A percentile compares a stretch with the other conserved stretches of the same genome.
Evolutionary conservation across 2,113 vertebrate species (phyloP).

Genomic region (Platysternon megacephalum): DNA sequence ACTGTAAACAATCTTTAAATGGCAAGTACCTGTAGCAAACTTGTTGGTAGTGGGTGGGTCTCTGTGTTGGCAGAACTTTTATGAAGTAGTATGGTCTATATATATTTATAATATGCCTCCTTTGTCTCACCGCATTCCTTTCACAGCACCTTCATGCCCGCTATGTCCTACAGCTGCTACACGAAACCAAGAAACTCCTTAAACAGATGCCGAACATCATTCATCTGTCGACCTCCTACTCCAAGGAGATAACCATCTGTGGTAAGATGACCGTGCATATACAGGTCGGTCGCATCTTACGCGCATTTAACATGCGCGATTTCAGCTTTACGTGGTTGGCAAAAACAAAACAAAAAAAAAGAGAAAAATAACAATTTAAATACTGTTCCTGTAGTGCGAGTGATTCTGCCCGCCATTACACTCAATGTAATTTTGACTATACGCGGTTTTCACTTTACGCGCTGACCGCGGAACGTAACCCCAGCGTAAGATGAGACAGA

Average conservation of each 20-base stretch:
- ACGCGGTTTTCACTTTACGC: too few species aligned
- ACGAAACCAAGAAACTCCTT: slow-evolving; percentile 89
- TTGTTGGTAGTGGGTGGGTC: not conserved
- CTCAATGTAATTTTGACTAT: too few species aligned
- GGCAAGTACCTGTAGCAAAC: not conserved
- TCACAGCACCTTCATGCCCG: slow-evolving; percentile 89
- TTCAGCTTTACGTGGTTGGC: too few species aligned
- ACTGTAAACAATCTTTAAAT: not conserved
- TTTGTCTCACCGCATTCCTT: not conserved
- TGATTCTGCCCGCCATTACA: too few species aligned
- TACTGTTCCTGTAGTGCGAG: too few species aligned
- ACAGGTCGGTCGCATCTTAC: too few species aligned
- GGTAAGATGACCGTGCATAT: slow-evolving; percentile 74
- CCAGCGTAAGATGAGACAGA: too few species aligned
- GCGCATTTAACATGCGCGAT: too few species aligned
- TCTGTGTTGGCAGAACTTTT: not conserved
- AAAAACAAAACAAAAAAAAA: too few species aligned
- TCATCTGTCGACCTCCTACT: slow-evolving; percentile 86
- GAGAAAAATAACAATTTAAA: too few species aligned
- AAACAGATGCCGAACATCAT: slow-evolving; percentile 92
- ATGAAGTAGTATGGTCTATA: not conserved
- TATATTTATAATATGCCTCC: not conserved
- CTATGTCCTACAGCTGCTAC: slow-evolving; percentile 90
- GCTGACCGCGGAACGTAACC: too few species aligned
- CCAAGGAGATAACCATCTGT: slow-evolving; percentile 91